Evolutionary conservation across 2,888 invertebrate genomes (phyloP).

Genomic region (Drosophila falleni): DNA sequence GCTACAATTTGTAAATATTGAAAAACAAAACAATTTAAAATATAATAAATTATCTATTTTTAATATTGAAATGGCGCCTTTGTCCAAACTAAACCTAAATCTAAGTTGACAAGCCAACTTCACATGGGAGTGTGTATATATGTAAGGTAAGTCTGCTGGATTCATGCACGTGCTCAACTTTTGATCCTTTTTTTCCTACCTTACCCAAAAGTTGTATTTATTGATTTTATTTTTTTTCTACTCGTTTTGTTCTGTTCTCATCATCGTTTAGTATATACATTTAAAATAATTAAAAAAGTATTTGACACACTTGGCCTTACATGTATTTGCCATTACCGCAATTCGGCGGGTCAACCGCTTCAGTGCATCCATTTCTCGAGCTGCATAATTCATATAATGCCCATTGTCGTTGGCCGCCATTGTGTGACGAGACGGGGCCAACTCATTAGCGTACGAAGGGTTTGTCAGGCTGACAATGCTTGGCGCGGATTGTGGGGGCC

Average conservation of each 20-base stretch:
- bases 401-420: slow-evolving; percentile 50
- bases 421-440: slow-evolving; percentile 45
- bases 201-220: slow-evolving; percentile 57
- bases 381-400: slow-evolving; percentile 69
- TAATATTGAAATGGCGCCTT: slow-evolving; percentile 4
- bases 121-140: neutral
- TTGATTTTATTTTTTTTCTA: slow-evolving; percentile 59
- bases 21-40: neutral
- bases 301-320: slow-evolving; percentile 28
- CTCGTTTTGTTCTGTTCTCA: slow-evolving; percentile 2
- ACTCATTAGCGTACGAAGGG: slow-evolving; percentile 70
- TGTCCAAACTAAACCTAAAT: slow-evolving; percentile 9
- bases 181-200: slow-evolving; percentile 67
- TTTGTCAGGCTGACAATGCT: slow-evolving; percentile 27
- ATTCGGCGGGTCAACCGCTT: slow-evolving; percentile 58
- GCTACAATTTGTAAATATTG: too few species aligned
- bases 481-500: neutral
- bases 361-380: slow-evolving; percentile 61
- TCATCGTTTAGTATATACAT: slow-evolving; percentile 56
- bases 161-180: slow-evolving; percentile 66
- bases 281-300: slow-evolving; percentile 68
- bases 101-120: slow-evolving; percentile 32
- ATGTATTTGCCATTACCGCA: slow-evolving; percentile 64
- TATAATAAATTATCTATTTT: neutral
- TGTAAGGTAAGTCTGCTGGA: slow-evolving; percentile 42